Evolutionary conservation across 2,888 invertebrate genomes (phyloP).

Genomic region (Pseudococcus viburni): DNA sequence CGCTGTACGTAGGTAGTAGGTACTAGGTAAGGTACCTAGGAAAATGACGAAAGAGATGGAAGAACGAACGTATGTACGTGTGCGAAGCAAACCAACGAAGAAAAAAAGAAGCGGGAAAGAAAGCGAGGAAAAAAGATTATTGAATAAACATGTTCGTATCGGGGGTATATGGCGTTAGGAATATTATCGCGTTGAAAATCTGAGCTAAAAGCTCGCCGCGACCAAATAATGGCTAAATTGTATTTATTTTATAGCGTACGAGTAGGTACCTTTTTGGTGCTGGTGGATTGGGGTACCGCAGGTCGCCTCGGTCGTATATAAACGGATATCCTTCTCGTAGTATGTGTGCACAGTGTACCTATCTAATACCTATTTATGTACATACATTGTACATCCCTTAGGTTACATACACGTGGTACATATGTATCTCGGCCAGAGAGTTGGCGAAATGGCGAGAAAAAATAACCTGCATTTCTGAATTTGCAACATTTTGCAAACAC

Average conservation of each 20-base stretch:
- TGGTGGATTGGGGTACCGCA: too few relatives aligned
- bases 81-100: not conserved
- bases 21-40: not conserved
- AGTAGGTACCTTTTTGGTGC: slow-evolving; percentile 1
- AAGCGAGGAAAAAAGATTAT: slow-evolving; percentile 33
- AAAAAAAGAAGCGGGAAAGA: not conserved
- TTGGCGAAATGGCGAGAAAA: not conserved
- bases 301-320: not conserved
- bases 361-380: too few relatives aligned
- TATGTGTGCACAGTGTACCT: not conserved
- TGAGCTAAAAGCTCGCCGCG: slow-evolving; percentile 36
- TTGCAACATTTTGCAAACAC: not conserved
- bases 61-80: not conserved
- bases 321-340: not conserved
- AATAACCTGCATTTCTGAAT: not conserved
- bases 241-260: slow-evolving; percentile 21
- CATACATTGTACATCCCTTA: too few relatives aligned
- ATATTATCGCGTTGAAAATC: slow-evolving; percentile 32
- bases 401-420: not conserved
- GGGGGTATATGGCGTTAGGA: not conserved
- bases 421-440: not conserved
- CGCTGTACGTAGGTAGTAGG: not conserved
- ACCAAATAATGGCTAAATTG: slow-evolving; percentile 42
- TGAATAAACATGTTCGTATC: slow-evolving; percentile 47
- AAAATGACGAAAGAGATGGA: not conserved